Evolutionary conservation across 92 coral and sea anemone genomes (phyloP).

Genomic region (Zoanthus sociatus): DNA sequence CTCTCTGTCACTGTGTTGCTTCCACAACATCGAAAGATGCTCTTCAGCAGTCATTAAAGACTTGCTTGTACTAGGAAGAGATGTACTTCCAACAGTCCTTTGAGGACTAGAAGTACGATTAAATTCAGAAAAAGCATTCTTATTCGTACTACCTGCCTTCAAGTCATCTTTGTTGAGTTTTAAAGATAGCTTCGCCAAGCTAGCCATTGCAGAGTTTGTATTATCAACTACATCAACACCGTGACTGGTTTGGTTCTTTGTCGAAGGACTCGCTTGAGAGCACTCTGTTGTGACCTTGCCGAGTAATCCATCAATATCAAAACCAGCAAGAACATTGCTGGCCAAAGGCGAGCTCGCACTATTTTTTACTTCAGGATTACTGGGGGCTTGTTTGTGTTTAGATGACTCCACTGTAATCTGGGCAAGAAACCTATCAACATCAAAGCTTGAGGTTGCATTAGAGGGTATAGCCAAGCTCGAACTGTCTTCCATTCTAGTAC

Average conservation of each 20-base stretch:
- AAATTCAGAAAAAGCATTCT: neutral
- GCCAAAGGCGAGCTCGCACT: neutral
- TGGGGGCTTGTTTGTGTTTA: neutral
- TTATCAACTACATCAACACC: neutral
- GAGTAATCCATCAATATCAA: slow-evolving; percentile 11
- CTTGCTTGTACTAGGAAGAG: neutral
- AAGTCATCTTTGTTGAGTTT: slow-evolving; percentile 1
- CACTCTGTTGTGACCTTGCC: neutral
- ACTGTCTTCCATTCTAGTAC: neutral
- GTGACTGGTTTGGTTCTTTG: neutral
- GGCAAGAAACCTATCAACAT: slow-evolving; percentile 5
- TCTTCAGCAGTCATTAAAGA: slow-evolving; percentile 29
- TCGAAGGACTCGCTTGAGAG: neutral
- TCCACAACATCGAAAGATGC: slow-evolving; percentile 42
- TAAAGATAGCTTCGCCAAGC: slow-evolving; percentile 14
- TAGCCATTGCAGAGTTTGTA: slow-evolving; percentile 25
- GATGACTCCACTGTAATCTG: neutral
- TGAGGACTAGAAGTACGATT: neutral
- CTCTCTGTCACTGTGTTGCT: slow-evolving; percentile 9
- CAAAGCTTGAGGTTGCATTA: neutral
- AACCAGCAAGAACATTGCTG: neutral
- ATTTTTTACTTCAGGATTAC: neutral
- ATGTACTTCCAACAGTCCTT: neutral
- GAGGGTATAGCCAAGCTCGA: neutral
- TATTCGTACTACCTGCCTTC: neutral